Percentiles rank a stretch among this genome's conserved stretches.
phyloP scores from a whole-genome alignment of 1,140 invertebrate genomes.

The Sycophaga agraensis region DNA sequence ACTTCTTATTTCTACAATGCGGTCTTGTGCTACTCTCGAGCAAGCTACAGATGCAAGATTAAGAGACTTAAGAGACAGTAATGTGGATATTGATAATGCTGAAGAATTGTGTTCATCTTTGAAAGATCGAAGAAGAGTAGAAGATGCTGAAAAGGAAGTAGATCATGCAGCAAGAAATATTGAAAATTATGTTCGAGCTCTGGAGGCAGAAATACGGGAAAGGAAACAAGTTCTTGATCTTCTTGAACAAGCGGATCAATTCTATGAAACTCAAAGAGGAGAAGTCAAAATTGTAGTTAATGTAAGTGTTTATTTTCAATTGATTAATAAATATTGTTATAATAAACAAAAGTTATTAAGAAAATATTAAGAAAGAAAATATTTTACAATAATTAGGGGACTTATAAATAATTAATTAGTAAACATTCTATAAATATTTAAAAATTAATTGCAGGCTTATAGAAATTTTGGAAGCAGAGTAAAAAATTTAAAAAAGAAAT shows the following conservation, averaged over 20 bases:
- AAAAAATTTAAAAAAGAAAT: conserved; percentile 78
- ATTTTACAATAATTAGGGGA: neutral
- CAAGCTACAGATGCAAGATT: conserved; percentile 52
- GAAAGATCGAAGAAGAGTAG: conserved; percentile 81
- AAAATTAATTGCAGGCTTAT: conserved; percentile 71
- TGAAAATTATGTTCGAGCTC: conserved; percentile 76
- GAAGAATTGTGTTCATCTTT: conserved; percentile 68
- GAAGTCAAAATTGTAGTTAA: conserved; percentile 92
- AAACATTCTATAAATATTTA: neutral
- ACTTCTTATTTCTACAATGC: conserved; percentile 58
- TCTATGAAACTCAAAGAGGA: conserved; percentile 84
- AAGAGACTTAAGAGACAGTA: conserved; percentile 48
- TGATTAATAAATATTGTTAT: neutral
- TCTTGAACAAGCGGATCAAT: conserved; percentile 78
- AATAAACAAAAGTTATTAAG: neutral
- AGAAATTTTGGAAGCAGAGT: conserved; percentile 87
- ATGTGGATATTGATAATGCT: conserved; percentile 60
- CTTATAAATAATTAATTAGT: neutral
- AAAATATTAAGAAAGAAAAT: neutral
- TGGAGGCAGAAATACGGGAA: conserved; percentile 81
- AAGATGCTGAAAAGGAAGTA: conserved; percentile 85
- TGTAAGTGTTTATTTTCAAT: conserved; percentile 63
- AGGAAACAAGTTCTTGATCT: conserved; percentile 73
- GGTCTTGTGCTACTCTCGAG: conserved; percentile 59
- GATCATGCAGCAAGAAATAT: conserved; percentile 77